phyloP scores from a whole-genome alignment of 1,140 invertebrate species.

The Chironomus tepperi region DNA sequence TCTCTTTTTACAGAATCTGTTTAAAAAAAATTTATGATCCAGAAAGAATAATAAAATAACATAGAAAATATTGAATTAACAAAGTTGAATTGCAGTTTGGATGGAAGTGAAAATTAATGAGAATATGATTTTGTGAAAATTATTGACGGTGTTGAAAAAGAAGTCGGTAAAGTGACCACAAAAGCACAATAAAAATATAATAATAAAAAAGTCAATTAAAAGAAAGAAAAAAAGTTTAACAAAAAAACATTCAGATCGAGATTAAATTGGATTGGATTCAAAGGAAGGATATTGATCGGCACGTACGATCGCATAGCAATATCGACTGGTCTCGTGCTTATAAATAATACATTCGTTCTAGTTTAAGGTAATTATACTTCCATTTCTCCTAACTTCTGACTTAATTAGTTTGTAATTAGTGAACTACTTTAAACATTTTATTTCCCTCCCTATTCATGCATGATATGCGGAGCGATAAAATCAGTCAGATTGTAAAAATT shows the following conservation, averaged over 20 bases:
- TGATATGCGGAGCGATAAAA: background rate
- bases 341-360: constrained; percentile 11
- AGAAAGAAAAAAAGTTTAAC: no score
- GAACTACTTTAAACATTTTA: constrained; percentile 10
- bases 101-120: background rate
- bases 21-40: background rate
- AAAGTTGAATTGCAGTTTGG: background rate
- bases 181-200: background rate
- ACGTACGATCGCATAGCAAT: background rate
- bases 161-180: background rate
- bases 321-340: background rate
- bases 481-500: background rate
- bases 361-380: constrained; percentile 20
- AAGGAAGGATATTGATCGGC: background rate
- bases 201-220: background rate
- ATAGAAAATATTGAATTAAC: background rate
- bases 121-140: background rate
- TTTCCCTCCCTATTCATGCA: constrained; percentile 11
- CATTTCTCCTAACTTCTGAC: background rate
- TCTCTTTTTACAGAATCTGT: constrained; percentile 7
- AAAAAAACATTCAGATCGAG: no score
- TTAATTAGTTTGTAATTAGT: constrained; percentile 21
- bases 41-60: background rate
- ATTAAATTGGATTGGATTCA: background rate
- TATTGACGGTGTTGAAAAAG: background rate